A percentile compares a stretch with the other conserved stretches of the same genome.
Evolutionary conservation across 2,113 vertebrate species (phyloP).

Genomic region (Labeo rohita): DNA sequence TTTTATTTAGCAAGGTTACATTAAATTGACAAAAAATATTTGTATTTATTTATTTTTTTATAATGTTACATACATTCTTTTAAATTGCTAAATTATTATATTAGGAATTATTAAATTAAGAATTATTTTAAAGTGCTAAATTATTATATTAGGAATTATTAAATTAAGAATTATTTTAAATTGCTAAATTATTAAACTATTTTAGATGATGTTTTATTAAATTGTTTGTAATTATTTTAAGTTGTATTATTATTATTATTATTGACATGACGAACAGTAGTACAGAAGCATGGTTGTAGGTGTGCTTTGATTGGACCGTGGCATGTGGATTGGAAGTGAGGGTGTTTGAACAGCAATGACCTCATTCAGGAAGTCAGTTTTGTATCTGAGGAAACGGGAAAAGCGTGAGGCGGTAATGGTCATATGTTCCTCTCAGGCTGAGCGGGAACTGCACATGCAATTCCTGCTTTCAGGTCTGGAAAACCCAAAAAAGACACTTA

Average conservation of each 20-base stretch:
- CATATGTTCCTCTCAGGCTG: constrained; percentile 55
- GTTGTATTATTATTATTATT: background rate
- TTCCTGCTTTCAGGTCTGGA: background rate
- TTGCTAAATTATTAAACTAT: background rate
- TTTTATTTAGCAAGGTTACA: background rate
- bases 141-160: too few relatives aligned
- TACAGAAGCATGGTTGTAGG: constrained; percentile 1
- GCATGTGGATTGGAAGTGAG: constrained; percentile 42
- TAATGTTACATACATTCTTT: background rate
- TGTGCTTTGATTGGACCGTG: constrained; percentile 53
- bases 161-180: too few relatives aligned
- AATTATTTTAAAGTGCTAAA: too few relatives aligned
- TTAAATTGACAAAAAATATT: background rate
- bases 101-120: too few relatives aligned
- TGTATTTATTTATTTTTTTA: background rate
- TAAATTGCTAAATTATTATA: too few relatives aligned
- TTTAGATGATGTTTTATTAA: too few relatives aligned
- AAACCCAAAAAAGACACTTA: background rate
- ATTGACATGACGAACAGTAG: constrained; percentile 8
- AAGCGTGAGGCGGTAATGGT: constrained; percentile 58
- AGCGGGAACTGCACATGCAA: background rate
- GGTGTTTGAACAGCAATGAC: constrained; percentile 58
- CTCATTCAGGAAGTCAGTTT: constrained; percentile 67
- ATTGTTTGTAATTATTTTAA: background rate
- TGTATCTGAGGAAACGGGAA: constrained; percentile 74